These are phyloP conservation scores for Lymantria monacha DNA, from an alignment of 2,888 invertebrate species.

Conservation along the genomic window DNA sequence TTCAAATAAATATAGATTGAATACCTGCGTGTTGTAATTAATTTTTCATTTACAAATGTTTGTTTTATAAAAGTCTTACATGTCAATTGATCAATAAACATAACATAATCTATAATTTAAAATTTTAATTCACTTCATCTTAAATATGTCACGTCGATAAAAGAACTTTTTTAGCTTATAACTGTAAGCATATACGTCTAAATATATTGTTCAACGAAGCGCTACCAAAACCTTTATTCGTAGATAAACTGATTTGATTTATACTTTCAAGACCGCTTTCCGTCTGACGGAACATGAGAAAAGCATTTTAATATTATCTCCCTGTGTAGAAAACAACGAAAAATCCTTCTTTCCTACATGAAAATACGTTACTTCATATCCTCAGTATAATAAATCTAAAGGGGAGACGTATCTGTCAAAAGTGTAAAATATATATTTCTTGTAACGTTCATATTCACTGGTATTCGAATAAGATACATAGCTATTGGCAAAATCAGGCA, in stretches of 20 bases:
- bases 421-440: slow-evolving; percentile 79
- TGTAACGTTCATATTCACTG: slow-evolving; percentile 52
- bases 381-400: slow-evolving; percentile 68
- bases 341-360: slow-evolving; percentile 52
- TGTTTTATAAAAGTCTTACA: no score
- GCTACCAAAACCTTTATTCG: slow-evolving; percentile 34
- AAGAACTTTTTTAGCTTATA: no score
- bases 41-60: no score
- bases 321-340: slow-evolving; percentile 57
- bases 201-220: slow-evolving; percentile 26
- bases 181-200: not conserved
- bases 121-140: no score
- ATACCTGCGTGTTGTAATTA: no score
- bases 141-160: no score
- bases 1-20: no score
- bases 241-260: slow-evolving; percentile 51
- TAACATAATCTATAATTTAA: no score
- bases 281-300: slow-evolving; percentile 50
- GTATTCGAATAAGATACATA: slow-evolving; percentile 53
- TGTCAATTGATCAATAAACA: no score
- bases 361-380: slow-evolving; percentile 70
- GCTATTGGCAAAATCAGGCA: slow-evolving; percentile 4
- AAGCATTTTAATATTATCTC: slow-evolving; percentile 62
- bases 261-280: slow-evolving; percentile 51
- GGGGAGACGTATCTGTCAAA: slow-evolving; percentile 77